Conservation (phyloP, 2,888 invertebrate genomes). For the Acleris cristana region DNA sequence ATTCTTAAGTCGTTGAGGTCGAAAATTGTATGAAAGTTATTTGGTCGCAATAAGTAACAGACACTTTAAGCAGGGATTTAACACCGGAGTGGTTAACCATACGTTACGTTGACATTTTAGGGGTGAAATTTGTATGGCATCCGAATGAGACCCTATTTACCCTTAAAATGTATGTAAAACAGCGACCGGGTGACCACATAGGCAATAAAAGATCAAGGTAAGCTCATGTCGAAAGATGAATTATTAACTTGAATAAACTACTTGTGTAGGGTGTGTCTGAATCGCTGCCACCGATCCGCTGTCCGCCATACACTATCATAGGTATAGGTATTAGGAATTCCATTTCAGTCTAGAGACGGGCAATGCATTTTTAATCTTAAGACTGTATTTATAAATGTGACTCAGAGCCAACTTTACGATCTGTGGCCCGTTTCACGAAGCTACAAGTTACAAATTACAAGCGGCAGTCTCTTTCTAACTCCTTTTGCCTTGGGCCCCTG, state of each 20-base stretch:
- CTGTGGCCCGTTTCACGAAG: no score
- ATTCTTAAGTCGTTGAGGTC: background rate
- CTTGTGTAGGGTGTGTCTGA: no score
- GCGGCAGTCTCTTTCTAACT: no score
- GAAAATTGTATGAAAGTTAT: background rate
- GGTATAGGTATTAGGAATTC: no score
- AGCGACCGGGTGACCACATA: conserved; percentile 3
- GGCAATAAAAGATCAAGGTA: background rate
- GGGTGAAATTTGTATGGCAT: conserved; percentile 52
- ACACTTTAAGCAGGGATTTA: conserved; percentile 52
- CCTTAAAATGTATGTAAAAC: conserved; percentile 28
- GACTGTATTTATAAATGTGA: no score
- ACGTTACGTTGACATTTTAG: conserved; percentile 51
- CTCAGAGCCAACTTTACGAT: no score
- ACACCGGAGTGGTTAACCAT: conserved; percentile 61
- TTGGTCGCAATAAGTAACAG: conserved; percentile 43
- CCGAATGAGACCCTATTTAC: conserved; percentile 42
- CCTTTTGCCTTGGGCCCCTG: no score
- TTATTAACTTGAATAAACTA: background rate
- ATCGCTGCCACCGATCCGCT: no score
- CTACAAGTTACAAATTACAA: no score
- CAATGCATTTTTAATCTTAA: no score
- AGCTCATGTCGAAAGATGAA: background rate
- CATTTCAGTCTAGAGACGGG: no score
- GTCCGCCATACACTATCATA: no score